These are phyloP conservation scores for Dione vanillae DNA, from an alignment of 2,888 invertebrate species.

Conservation along the genomic window DNA sequence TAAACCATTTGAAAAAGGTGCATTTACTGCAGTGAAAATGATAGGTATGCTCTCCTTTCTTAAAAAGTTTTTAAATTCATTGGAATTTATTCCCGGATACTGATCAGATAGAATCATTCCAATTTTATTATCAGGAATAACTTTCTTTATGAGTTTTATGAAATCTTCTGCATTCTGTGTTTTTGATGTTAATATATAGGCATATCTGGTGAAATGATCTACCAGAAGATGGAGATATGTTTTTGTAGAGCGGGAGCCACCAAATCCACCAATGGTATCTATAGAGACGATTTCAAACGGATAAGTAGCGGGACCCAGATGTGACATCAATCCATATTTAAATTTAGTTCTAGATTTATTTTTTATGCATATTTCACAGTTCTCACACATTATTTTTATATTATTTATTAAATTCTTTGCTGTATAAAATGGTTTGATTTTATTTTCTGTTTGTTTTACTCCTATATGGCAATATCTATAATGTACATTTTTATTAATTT, in stretches of 20 bases:
- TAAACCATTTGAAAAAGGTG: no score
- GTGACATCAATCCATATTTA: no score
- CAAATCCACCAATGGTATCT: constrained; percentile 46
- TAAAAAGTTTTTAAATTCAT: constrained; percentile 35
- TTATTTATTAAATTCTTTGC: constrained; percentile 28
- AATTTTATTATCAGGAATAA: constrained; percentile 42
- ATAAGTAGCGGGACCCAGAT: no score
- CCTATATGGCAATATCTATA: constrained; percentile 42
- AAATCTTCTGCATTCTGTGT: constrained; percentile 49
- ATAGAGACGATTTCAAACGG: constrained; percentile 47
- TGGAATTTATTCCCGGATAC: constrained; percentile 46
- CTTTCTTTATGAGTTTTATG: constrained; percentile 48
- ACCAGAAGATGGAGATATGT: no score
- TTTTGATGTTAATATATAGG: no score
- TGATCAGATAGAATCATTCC: constrained; percentile 46
- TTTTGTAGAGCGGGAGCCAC: constrained; percentile 46
- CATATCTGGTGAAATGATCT: no score
- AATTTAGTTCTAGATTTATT: no score
- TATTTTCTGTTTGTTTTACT: constrained; percentile 35
- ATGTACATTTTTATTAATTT: constrained; percentile 48
- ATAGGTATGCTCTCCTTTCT: constrained; percentile 15
- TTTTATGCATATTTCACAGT: no score
- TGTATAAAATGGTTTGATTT: constrained; percentile 39
- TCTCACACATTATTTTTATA: no score
- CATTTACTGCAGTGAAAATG: constrained; percentile 26